Conservation (phyloP, 1,140 invertebrate genomes). For the Whitmania pigra region DNA sequence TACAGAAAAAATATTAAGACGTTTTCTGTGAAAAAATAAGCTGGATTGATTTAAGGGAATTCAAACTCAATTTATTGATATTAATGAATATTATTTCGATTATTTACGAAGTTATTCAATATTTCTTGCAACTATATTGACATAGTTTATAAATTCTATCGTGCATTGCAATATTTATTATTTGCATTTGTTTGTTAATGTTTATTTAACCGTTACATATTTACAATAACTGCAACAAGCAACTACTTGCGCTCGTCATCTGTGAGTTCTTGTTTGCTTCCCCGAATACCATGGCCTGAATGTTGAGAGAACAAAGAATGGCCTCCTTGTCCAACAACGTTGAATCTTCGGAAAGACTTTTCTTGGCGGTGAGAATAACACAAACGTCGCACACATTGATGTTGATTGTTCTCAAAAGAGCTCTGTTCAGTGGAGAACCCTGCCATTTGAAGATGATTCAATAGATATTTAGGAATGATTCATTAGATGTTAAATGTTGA, state of each 20-base stretch:
- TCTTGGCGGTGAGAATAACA: constrained; percentile 85
- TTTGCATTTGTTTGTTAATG: no score
- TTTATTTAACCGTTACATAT: neutral
- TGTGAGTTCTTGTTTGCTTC: constrained; percentile 52
- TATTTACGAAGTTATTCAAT: no score
- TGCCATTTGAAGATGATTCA: constrained; percentile 37
- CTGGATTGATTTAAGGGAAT: no score
- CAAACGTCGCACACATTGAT: constrained; percentile 99
- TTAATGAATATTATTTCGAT: no score
- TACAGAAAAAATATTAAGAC: neutral
- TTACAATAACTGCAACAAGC: neutral
- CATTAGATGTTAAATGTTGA: no score
- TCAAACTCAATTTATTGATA: no score
- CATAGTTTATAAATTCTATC: no score
- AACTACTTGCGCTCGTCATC: constrained; percentile 44
- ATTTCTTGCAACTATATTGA: no score
- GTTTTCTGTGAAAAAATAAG: no score
- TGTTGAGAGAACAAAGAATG: constrained; percentile 95
- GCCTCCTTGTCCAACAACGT: constrained; percentile 99
- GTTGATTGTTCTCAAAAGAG: constrained; percentile 93
- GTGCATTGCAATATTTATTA: no score
- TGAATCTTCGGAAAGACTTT: constrained; percentile 90
- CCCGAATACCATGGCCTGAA: constrained; percentile 97
- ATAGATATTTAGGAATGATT: no score
- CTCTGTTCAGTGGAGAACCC: constrained; percentile 94